A percentile compares a stretch with the other conserved stretches of the same genome.
phyloP scores from a whole-genome alignment of 2,113 vertebrate species.

The Zootoca vivipara region DNA sequence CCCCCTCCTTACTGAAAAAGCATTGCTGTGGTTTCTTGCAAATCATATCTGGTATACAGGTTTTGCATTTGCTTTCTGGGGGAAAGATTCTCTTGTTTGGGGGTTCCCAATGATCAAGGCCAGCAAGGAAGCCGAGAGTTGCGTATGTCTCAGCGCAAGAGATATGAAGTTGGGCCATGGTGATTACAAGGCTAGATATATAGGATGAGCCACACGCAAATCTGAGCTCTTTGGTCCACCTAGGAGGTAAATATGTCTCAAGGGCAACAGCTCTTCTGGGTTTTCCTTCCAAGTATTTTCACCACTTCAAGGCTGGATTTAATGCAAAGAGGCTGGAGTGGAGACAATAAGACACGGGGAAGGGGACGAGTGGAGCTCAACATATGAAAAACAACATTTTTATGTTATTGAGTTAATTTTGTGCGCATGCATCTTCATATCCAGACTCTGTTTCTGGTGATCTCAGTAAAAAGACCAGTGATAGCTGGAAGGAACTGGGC shows the following conservation, averaged over 20 bases:
- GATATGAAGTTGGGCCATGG: constrained; percentile 5
- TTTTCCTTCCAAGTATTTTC: constrained; percentile 22
- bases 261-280: not conserved
- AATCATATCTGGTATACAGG: not conserved
- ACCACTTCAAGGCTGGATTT: not conserved
- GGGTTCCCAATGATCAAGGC: not conserved
- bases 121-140: not conserved
- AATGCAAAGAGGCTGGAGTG: not conserved
- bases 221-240: not conserved
- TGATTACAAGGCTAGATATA: not conserved
- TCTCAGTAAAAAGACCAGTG: not conserved
- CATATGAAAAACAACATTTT: constrained; percentile 26
- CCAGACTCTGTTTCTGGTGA: not conserved
- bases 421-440: not conserved
- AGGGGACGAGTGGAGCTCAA: not conserved
- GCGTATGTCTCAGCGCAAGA: not conserved
- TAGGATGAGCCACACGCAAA: not conserved
- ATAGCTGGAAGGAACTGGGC: not conserved
- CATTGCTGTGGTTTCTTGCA: not conserved
- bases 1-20: not conserved
- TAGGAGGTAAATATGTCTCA: not conserved
- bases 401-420: not conserved
- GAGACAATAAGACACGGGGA: not conserved
- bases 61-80: not conserved
- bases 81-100: not conserved